Percentiles rank a stretch among this genome's conserved stretches.
Conservation (phyloP, 2,888 invertebrate species). For the Drosophila ochracea region DNA sequence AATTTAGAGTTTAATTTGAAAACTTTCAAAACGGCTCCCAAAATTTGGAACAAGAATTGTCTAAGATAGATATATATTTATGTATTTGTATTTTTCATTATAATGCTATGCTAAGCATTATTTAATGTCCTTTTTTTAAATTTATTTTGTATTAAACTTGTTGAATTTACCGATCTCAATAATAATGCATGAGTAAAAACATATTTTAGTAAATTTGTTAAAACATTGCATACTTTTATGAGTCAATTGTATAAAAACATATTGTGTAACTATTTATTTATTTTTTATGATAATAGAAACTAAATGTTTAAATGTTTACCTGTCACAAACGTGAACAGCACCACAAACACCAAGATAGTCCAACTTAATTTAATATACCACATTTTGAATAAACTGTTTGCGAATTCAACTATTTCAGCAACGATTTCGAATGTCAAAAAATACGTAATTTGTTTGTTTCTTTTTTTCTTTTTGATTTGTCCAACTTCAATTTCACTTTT, state of each 20-base stretch:
- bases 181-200: not conserved
- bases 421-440: constrained; percentile 19
- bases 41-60: not conserved
- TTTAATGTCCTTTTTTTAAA: not conserved
- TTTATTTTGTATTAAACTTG: not conserved
- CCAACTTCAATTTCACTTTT: constrained; percentile 29
- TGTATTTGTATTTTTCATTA: not conserved
- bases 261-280: not conserved
- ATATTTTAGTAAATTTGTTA: no score
- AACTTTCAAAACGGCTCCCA: not conserved
- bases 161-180: not conserved
- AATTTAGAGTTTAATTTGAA: not conserved
- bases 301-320: constrained; percentile 64
- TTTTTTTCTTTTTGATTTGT: constrained; percentile 12
- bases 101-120: not conserved
- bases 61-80: not conserved
- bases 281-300: not conserved
- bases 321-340: constrained; percentile 65
- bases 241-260: not conserved
- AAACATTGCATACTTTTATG: not conserved
- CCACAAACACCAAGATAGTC: constrained; percentile 63
- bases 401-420: constrained; percentile 4
- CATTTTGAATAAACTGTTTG: constrained; percentile 49
- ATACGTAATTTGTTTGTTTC: not conserved
- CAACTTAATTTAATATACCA: constrained; percentile 65